A percentile compares a stretch with the other conserved stretches of the same genome.
Conservation (phyloP, 2,888 invertebrate species). For the Acanthosepion esculentum region DNA sequence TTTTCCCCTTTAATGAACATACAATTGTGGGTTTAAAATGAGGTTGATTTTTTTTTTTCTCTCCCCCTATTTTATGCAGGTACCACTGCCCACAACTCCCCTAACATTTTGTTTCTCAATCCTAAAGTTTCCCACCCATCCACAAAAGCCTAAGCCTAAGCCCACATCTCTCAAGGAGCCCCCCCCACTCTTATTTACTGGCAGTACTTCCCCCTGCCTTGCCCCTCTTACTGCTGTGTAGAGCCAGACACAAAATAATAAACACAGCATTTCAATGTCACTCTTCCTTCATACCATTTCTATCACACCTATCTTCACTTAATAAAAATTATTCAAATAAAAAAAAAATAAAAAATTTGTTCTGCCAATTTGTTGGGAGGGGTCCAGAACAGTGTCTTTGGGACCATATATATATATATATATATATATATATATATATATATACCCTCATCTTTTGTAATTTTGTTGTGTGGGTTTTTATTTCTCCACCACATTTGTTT, state of each 20-base stretch:
- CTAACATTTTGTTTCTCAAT: not conserved
- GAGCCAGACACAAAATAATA: not conserved
- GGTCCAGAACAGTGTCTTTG: not conserved
- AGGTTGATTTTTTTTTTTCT: not conserved
- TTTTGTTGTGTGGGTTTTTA: no score
- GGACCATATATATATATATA: not conserved
- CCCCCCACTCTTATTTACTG: not conserved
- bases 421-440: no score
- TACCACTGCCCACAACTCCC: not conserved
- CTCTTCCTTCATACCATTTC: not conserved
- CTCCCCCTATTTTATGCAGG: not conserved
- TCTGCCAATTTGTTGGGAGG: not conserved
- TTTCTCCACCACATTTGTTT: no score
- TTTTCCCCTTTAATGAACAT: not conserved
- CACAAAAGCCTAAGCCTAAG: not conserved
- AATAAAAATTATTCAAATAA: not conserved
- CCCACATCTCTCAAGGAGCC: not conserved
- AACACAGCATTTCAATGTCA: not conserved
- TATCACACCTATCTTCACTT: not conserved
- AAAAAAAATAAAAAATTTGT: not conserved
- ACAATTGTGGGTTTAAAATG: constrained; percentile 25
- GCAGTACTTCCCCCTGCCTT: not conserved
- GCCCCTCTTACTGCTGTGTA: not conserved
- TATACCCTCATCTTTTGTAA: no score
- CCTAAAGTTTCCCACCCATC: not conserved